A percentile compares a stretch with the other conserved stretches of the same genome.
These are phyloP conservation scores for Ceyx margarethae DNA, from an alignment of 2,113 vertebrate species.

Conservation along the genomic window DNA sequence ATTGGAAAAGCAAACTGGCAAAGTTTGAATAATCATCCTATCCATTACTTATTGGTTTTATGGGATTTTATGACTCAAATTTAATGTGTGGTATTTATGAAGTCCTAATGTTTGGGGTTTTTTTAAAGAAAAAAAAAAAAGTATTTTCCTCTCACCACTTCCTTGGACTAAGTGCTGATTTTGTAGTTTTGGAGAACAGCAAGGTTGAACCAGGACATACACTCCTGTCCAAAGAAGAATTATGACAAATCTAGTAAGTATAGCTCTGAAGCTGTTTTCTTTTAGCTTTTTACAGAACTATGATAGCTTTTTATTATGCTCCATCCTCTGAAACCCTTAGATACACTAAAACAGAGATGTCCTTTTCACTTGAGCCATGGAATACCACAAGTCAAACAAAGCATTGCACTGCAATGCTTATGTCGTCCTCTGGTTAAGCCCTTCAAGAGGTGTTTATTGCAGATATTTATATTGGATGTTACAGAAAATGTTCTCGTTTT, in stretches of 20 bases:
- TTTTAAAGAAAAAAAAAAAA: neutral
- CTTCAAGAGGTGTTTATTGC: constrained; percentile 12
- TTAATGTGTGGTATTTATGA: neutral
- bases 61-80: neutral
- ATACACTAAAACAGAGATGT: neutral
- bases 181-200: neutral
- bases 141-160: neutral
- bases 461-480: constrained; percentile 40
- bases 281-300: neutral
- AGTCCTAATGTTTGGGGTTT: neutral
- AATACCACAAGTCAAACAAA: neutral
- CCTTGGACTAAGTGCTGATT: neutral
- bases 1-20: neutral
- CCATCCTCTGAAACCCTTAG: neutral
- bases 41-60: neutral
- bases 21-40: neutral
- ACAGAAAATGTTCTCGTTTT: neutral
- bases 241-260: neutral
- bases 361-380: neutral
- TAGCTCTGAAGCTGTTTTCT: neutral
- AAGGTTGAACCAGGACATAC: neutral
- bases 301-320: neutral
- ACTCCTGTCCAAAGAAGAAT: neutral
- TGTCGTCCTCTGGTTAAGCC: neutral
- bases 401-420: neutral